phyloP scores from a whole-genome alignment of 2,888 invertebrate genomes.

The Orthosia gothica region DNA sequence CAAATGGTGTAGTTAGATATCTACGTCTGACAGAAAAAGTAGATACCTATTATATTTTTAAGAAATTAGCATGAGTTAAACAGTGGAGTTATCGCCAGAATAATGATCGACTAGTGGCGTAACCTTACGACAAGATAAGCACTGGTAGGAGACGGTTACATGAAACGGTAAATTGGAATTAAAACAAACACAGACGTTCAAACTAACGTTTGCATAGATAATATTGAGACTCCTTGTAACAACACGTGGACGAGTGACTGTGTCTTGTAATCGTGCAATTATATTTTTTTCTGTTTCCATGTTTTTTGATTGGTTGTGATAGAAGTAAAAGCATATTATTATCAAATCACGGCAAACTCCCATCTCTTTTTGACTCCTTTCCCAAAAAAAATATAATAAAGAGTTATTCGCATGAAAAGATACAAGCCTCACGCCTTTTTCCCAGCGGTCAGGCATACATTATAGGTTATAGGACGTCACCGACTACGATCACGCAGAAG shows the following conservation, averaged over 20 bases:
- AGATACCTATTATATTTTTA: background rate
- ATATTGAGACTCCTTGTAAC: background rate
- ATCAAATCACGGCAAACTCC: too few relatives aligned
- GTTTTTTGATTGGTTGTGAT: too few relatives aligned
- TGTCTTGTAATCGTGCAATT: background rate
- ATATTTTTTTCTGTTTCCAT: too few relatives aligned
- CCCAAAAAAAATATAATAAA: too few relatives aligned
- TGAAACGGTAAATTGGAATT: background rate
- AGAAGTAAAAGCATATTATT: too few relatives aligned
- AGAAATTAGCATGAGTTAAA: too few relatives aligned
- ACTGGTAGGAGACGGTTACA: too few relatives aligned
- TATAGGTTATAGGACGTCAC: background rate
- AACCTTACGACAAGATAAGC: slow-evolving; percentile 3
- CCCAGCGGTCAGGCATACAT: too few relatives aligned
- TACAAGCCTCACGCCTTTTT: background rate
- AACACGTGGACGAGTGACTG: background rate
- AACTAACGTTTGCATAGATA: background rate
- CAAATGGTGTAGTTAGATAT: slow-evolving; percentile 9
- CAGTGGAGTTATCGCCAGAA: too few relatives aligned
- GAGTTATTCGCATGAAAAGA: background rate
- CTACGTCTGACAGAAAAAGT: background rate
- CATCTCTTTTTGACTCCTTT: too few relatives aligned
- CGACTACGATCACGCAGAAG: too few relatives aligned
- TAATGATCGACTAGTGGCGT: too few relatives aligned
- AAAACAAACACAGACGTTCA: background rate